Base-by-base conservation (phyloP, 2,113 vertebrate genomes). In the Ranitomeya imitator region DNA sequence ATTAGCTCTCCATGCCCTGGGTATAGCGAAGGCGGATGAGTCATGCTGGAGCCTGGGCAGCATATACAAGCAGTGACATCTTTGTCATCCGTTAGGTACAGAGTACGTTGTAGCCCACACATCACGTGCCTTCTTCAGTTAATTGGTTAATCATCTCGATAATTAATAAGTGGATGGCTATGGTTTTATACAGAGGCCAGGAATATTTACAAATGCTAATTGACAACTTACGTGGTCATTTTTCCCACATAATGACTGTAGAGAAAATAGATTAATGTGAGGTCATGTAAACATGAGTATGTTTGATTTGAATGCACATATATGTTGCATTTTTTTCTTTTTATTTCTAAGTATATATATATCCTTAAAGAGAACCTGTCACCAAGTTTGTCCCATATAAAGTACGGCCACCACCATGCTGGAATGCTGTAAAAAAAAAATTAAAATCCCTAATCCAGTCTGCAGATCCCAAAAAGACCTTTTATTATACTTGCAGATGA, bases 1-100 rank as follows among this genome's bases (percentile, higher is more conserved):
- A 88, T 88, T 88, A 79, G 87, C 81, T 89, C 81, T 85, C 71
- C 73, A 69, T 89, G 87, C 87, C 87, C 87, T 89, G 81, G 73
- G 82, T 89, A 85, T 79, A 79, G 82, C 85, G 87, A 82, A 82
- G 87, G 87, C 55, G 87, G 87, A 79, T 89, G 87, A 85, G 23
- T 89, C 87, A 89, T 45, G 9, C 16, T 7, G 1, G n/a, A 85
- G 74, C 81, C 74, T 85, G 81, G 87, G 81, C 87, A 88, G 81
- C 73, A 7, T 59, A 23, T 69, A 26, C 73, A 83, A 85, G 59
- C 51, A 61, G 73, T 89, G 87, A 89, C 82, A 85, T 85, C 73
- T 88, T 88, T 89, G 82, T 85, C 87, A 89, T 89, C 82, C 69
- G 31, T 84, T 67, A 79, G 82, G 87, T 79, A 45, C 73, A 67